Evolutionary conservation across 2,888 invertebrate species (phyloP), one percentile per base, ranked within the genome.

Genomic region (Monopis laevigella): DNA sequence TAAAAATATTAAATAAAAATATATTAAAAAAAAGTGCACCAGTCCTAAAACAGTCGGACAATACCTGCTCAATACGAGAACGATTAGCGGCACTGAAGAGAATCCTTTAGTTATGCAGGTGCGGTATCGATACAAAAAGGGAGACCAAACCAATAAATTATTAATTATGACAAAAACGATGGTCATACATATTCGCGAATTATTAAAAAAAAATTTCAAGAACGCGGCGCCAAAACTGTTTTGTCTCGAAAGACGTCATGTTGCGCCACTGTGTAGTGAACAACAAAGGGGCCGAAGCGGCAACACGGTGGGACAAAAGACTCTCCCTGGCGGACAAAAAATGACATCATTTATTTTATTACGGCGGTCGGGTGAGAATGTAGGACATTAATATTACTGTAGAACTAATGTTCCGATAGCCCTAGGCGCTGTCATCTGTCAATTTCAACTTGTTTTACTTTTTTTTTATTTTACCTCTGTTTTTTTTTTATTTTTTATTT

Each of bases 281-380:
- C 57, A 52, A 66, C 62, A 70, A 73, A 66, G 64, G 51, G 61
- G 60, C 67, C 69, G 70, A 58, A 59, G 56, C 63, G 62, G 62
- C 54, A 32, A 50, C 62, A 64, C 62, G 58, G 54, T 58, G 67
- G 71, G 63, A 67, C 69, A 68, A 74, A 73, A 61, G 56, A 58
- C 32, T 5, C 32, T 17, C 32, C 30, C 24, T n/a, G 32, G 21
- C 26, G 24, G 18, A 41, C 24, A 24, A 41, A 41, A 35, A 18
- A 17, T 42, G 13, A 40, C 28, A 40, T 28, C 40, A 78, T 80
- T 78, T 77, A 80, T 80, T 75, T 78, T 77, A 80, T 78, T 73
- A 74, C 75, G 59, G 53, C 62, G n/a, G n/a, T n/a, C n/a, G 72
- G 69, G 74, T 72, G 75, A 73, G 75, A 80, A 77, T 71, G 68